A percentile compares a stretch with the other conserved stretches of the same genome.
Conservation (phyloP, 2,797 vertebrate species). For the Valencia hispanica region DNA sequence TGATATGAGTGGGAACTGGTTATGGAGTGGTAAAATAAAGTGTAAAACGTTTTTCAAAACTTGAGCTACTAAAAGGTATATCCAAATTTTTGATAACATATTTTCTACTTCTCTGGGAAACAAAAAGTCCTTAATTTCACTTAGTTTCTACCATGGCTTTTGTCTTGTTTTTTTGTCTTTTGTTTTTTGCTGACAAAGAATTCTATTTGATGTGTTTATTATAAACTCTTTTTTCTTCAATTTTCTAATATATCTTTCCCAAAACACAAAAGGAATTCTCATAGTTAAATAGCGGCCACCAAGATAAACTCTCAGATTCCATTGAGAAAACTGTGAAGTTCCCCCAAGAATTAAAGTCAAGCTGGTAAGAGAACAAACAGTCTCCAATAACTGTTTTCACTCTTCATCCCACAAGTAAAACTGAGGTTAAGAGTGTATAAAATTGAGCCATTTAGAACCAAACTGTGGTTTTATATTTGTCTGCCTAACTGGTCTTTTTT, state of each 20-base stretch:
- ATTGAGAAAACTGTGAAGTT: not conserved
- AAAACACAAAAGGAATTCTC: not conserved
- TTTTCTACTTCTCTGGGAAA: not conserved
- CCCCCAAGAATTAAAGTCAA: not conserved
- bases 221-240: not conserved
- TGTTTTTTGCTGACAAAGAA: not conserved
- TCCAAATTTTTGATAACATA: not conserved
- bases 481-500: slow-evolving; percentile 18
- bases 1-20: not conserved
- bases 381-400: not conserved
- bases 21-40: not conserved
- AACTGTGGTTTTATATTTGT: slow-evolving; percentile 44
- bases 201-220: not conserved
- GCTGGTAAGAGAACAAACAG: not conserved
- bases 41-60: not conserved
- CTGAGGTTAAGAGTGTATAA: slow-evolving; percentile 16
- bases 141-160: not conserved
- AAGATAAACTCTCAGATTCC: not conserved
- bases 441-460: slow-evolving; percentile 27
- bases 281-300: not conserved
- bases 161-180: too few relatives aligned
- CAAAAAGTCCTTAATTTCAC: not conserved
- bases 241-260: not conserved
- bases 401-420: slow-evolving; percentile 14
- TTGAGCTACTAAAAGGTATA: not conserved